These are phyloP conservation scores for Protophormia terraenovae DNA, from an alignment of 2,888 invertebrate genomes.

Conservation along the genomic window DNA sequence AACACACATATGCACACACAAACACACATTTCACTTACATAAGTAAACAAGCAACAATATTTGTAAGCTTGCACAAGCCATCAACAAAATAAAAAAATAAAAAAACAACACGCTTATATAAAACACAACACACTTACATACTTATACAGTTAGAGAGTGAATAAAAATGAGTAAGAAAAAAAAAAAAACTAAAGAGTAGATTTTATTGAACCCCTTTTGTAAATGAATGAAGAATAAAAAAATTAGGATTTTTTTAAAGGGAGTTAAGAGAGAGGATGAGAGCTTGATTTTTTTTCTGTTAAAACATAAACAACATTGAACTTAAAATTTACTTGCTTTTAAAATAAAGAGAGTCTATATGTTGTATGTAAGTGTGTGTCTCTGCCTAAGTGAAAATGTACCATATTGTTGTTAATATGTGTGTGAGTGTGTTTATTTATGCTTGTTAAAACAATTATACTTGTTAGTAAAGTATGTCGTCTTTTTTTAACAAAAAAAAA, in stretches of 20 bases:
- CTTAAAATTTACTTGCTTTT: constrained; percentile 4
- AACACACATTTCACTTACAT: constrained; percentile 4
- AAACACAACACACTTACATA: background rate
- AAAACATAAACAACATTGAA: constrained; percentile 29
- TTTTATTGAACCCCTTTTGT: background rate
- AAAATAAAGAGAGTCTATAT: background rate
- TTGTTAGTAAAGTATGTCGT: background rate
- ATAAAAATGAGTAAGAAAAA: background rate
- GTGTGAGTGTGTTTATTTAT: background rate
- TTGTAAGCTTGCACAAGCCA: no score
- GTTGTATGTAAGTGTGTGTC: no score
- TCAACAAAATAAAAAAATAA: no score
- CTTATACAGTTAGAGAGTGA: background rate
- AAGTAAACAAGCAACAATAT: background rate
- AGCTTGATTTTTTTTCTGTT: background rate
- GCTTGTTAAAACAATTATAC: background rate
- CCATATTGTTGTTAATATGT: no score
- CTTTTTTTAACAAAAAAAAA: background rate
- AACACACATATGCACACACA: constrained; percentile 1
- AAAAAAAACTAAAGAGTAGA: background rate
- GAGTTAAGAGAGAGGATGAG: background rate
- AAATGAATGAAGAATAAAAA: background rate
- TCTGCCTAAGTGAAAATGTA: background rate
- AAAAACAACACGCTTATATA: background rate
- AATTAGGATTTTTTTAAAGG: background rate